Base-by-base conservation (phyloP, 1,140 invertebrate species). In the Pollicipes pollicipes region DNA sequence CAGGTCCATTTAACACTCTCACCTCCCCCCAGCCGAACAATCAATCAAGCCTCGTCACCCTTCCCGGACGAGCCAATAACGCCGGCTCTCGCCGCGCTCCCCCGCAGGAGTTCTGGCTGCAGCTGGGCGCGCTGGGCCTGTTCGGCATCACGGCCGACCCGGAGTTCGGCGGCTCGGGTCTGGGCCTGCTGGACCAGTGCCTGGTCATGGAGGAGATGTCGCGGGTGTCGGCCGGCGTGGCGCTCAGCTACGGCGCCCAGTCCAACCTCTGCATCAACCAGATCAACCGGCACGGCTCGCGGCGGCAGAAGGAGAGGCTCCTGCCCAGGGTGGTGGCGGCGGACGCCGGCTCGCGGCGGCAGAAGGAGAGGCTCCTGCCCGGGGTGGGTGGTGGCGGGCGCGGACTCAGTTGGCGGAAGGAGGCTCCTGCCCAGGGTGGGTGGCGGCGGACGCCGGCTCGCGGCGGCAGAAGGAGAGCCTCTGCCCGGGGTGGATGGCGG, bases 141-240 rank as follows among this genome's bases (percentile, higher is more conserved):
- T 82, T 96, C 73, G 97, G 95, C 28, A 92, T 98, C 28, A 99
- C 97, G 30, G 93, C 87, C 0, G 84, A 84, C 75, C 78, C 84
- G 0, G 85, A 97, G 71, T 98, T 92, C 85, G 97, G 96, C 1
- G 97, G 97, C n/a, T 88, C 89, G 0, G 95, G 87, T 31, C 88
- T 91, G 69, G 84, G 84, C 45, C 99, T 98, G 78, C 82, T 95
- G 27, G 95, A 98, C 77, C 95, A 99, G 78, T 85, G 89, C 70
- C 82, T 99, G 68, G 90, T 95, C 17, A 87, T 93, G 87, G 97
- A 99, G 81, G 97, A 99, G 83, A 77, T 99, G 67, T 94, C 92
- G 6, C 85, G 97, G 77, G 94, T 88, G 16, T 85, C 85, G 72
- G 90, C 84, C 1, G 84, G 87, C 1, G 88, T 99, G 68, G 95